A percentile compares a stretch with the other conserved stretches of the same genome.
Conservation (phyloP, 92 coral and sea anemone species). For the Scolanthus callimorphus region DNA sequence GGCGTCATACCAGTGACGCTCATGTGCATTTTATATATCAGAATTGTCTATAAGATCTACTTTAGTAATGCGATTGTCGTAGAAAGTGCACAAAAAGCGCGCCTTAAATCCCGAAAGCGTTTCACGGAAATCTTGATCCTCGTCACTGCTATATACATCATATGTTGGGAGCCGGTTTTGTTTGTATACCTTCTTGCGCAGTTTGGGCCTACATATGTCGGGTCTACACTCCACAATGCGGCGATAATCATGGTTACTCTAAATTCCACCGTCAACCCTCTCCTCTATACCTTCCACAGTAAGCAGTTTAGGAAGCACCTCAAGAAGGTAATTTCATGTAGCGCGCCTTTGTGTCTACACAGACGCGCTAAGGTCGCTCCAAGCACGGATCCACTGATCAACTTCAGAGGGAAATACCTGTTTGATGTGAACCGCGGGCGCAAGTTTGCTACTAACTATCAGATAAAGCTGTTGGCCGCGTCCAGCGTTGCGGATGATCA, state of each 20-base stretch:
- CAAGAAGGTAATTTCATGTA: not conserved
- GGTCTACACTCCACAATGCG: conserved; percentile 9
- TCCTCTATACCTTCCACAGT: conserved; percentile 14
- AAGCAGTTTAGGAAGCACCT: conserved; percentile 5
- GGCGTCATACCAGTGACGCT: conserved; percentile 13
- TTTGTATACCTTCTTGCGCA: conserved; percentile 8
- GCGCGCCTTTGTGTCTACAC: not conserved
- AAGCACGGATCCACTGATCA: not conserved
- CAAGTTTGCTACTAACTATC: not conserved
- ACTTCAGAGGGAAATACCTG: not conserved
- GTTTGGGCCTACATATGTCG: conserved; percentile 1
- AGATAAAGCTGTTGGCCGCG: not conserved
- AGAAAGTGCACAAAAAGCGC: conserved; percentile 12
- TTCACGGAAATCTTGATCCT: conserved; percentile 10
- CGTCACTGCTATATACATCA: conserved; percentile 2
- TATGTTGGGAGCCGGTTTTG: conserved; percentile 22
- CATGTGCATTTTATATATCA: conserved; percentile 22
- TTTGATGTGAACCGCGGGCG: not conserved
- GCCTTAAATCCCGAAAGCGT: conserved; percentile 2
- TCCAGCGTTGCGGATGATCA: not conserved
- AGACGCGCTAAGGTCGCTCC: not conserved
- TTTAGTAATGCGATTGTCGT: conserved; percentile 1
- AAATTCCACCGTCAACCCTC: conserved; percentile 15
- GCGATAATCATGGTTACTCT: conserved; percentile 3
- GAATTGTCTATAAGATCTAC: conserved; percentile 22